These are phyloP conservation scores for Pseudochaenichthys georgianus DNA, from an alignment of 2,797 vertebrate genomes.

Conservation along the genomic window DNA sequence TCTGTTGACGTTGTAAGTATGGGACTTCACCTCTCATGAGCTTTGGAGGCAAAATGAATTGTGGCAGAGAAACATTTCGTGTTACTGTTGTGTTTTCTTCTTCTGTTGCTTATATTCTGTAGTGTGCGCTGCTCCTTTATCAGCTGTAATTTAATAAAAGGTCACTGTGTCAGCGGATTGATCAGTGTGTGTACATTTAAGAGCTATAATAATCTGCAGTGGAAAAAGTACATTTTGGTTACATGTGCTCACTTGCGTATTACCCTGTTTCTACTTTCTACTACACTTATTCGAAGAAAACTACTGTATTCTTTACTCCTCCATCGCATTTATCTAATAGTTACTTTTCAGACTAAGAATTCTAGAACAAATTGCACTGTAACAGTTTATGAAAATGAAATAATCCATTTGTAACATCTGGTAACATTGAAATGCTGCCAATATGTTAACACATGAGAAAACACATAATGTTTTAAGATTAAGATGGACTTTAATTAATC, in stretches of 20 bases:
- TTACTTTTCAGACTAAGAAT: background rate
- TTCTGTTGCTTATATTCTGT: background rate
- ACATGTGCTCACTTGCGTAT: background rate
- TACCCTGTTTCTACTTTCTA: background rate
- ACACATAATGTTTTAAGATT: background rate
- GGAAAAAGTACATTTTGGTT: background rate
- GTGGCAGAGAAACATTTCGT: background rate
- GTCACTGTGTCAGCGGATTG: background rate
- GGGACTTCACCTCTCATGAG: background rate
- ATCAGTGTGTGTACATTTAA: background rate
- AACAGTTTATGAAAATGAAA: background rate
- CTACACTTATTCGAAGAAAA: background rate
- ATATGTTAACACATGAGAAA: background rate
- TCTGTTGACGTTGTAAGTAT: background rate
- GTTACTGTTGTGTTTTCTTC: background rate
- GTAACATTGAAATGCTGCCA: background rate
- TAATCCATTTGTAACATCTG: too few relatives aligned
- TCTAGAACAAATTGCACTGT: background rate
- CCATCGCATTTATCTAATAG: background rate
- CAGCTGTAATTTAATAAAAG: background rate
- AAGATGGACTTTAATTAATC: too few relatives aligned
- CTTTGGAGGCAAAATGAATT: background rate
- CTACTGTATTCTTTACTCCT: background rate
- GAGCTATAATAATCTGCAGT: background rate
- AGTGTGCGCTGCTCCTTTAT: background rate